Percentiles rank a stretch among this genome's conserved stretches.
These are phyloP conservation scores for Drosophila parvula DNA, from an alignment of 1,140 invertebrate genomes.

Conservation along the genomic window DNA sequence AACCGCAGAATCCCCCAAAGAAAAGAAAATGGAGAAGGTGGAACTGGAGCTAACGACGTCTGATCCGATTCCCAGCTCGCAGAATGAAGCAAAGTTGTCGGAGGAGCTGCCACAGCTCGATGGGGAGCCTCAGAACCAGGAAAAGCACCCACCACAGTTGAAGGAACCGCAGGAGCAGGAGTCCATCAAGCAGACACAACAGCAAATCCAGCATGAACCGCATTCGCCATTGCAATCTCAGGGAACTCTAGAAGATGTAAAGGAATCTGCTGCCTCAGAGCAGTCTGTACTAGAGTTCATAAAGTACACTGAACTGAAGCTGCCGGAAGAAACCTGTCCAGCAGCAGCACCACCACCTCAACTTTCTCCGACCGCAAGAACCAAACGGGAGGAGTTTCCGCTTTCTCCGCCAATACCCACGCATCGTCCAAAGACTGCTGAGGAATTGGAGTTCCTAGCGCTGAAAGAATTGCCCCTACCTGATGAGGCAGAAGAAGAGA, in stretches of 20 bases:
- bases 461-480: constrained; percentile 22
- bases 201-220: neutral
- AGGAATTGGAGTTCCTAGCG: constrained; percentile 34
- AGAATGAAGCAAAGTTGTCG: neutral
- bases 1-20: no score
- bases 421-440: constrained; percentile 51
- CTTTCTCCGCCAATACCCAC: constrained; percentile 67
- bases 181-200: neutral
- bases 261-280: neutral
- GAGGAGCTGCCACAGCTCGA: neutral
- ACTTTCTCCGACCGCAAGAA: neutral
- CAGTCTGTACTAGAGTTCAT: neutral
- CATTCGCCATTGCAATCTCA: neutral
- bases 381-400: neutral
- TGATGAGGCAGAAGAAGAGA: neutral
- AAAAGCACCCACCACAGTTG: neutral
- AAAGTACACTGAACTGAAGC: neutral
- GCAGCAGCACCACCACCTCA: constrained; percentile 10
- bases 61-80: no score
- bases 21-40: neutral
- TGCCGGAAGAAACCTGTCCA: neutral
- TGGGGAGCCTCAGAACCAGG: neutral
- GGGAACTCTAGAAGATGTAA: neutral
- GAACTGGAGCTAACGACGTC: neutral
- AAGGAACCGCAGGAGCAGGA: neutral